phyloP scores from a whole-genome alignment of 2,797 vertebrate genomes.

The Acridotheres tristis region DNA sequence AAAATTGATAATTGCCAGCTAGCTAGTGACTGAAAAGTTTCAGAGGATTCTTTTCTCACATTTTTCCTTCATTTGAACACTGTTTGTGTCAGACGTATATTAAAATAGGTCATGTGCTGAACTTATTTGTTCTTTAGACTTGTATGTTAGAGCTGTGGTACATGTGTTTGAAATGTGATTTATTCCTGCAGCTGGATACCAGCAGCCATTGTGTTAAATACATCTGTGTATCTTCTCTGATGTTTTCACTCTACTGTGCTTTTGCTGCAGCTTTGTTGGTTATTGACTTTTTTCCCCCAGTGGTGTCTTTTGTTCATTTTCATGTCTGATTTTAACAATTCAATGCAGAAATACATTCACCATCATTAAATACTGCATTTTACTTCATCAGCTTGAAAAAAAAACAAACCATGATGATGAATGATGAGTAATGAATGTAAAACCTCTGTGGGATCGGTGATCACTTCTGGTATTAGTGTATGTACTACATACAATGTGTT shows the following conservation, averaged over 20 bases:
- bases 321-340: neutral
- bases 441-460: neutral
- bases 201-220: conserved; percentile 44
- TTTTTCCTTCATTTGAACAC: neutral
- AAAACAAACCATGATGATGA: rapidly evolving
- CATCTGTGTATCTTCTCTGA: conserved; percentile 41
- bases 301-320: neutral
- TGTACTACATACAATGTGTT: neutral
- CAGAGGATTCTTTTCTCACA: neutral
- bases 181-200: conserved; percentile 65
- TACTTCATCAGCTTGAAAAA: neutral
- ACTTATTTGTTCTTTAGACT: neutral
- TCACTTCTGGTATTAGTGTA: conserved; percentile 11
- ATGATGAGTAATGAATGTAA: neutral
- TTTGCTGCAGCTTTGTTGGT: conserved; percentile 48
- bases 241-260: conserved; percentile 23
- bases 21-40: neutral
- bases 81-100: neutral
- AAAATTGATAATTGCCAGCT: neutral
- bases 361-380: neutral
- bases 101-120: neutral
- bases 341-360: neutral
- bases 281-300: neutral
- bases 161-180: conserved; percentile 39
- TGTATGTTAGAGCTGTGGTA: neutral